Percentiles rank a stretch among this genome's conserved stretches.
Conservation (phyloP, 2,888 invertebrate species). For the Nipponacmea schrenckii region DNA sequence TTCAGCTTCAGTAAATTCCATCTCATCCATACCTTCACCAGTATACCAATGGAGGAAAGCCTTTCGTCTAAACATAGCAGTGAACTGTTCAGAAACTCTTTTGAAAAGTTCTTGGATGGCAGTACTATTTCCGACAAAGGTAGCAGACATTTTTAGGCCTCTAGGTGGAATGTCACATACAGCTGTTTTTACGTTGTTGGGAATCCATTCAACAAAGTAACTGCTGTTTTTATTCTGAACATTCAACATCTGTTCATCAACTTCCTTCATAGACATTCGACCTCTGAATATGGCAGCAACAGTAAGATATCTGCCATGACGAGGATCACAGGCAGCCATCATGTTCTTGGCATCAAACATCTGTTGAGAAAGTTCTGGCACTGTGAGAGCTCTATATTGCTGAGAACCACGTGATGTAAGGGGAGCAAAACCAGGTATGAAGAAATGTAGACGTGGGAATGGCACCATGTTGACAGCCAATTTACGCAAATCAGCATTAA, state of each 20-base stretch:
- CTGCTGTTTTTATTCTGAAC: constrained; percentile 1
- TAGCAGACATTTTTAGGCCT: neutral
- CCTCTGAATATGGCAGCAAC: constrained; percentile 5
- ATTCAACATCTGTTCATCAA: constrained; percentile 6
- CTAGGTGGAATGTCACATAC: constrained; percentile 6
- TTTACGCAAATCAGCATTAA: constrained; percentile 1
- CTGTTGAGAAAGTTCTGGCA: constrained; percentile 4
- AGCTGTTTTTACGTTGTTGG: neutral
- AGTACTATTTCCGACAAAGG: neutral
- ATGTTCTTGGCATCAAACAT: constrained; percentile 7
- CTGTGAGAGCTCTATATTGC: constrained; percentile 2
- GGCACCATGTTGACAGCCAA: constrained; percentile 5
- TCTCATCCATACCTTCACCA: constrained; percentile 9
- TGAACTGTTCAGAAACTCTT: neutral
- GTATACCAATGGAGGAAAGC: constrained; percentile 8
- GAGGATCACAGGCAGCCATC: constrained; percentile 7
- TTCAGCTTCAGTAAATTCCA: constrained; percentile 3
- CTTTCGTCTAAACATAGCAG: constrained; percentile 2
- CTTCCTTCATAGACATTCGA: constrained; percentile 2
- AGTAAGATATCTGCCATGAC: constrained; percentile 2
- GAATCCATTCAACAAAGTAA: constrained; percentile 7
- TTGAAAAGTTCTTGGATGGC: constrained; percentile 2
- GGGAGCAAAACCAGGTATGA: neutral
- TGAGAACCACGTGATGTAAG: neutral
- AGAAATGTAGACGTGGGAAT: constrained; percentile 5